Percentiles rank a stretch among this genome's conserved stretches.
phyloP scores from a whole-genome alignment of 2,888 invertebrate species.

The Acanthosepion esculentum region DNA sequence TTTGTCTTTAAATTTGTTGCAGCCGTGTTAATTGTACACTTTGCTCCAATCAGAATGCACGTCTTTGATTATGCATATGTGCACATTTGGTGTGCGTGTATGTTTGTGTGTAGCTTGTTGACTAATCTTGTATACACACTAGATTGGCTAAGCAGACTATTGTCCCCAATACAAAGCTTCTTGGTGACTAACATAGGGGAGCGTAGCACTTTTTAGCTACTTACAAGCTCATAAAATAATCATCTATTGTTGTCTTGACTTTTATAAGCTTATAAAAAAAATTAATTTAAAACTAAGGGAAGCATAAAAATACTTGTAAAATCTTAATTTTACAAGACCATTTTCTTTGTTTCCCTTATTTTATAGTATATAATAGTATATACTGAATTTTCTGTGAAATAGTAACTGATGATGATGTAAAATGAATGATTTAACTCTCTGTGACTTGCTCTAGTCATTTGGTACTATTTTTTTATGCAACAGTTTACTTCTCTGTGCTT shows the following conservation, averaged over 20 bases:
- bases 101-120: not conserved
- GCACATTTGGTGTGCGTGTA: not conserved
- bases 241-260: not conserved
- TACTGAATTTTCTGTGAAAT: not conserved
- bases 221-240: not conserved
- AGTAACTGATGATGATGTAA: not conserved
- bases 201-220: not conserved
- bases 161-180: not conserved
- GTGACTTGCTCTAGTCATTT: not conserved
- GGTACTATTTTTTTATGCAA: not conserved
- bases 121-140: not conserved
- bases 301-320: not conserved
- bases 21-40: not conserved
- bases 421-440: not conserved
- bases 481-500: not conserved
- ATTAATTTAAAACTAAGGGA: too few species aligned
- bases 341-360: too few species aligned
- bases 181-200: not conserved
- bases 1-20: not conserved
- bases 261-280: too few species aligned
- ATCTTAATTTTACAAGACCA: not conserved
- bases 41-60: not conserved
- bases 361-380: too few species aligned
- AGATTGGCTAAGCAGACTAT: conserved; percentile 33
- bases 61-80: not conserved